Evolutionary conservation across 2,797 vertebrate genomes (phyloP), one percentile per base, ranked within the genome.

Genomic region (Girardinus metallicus): DNA sequence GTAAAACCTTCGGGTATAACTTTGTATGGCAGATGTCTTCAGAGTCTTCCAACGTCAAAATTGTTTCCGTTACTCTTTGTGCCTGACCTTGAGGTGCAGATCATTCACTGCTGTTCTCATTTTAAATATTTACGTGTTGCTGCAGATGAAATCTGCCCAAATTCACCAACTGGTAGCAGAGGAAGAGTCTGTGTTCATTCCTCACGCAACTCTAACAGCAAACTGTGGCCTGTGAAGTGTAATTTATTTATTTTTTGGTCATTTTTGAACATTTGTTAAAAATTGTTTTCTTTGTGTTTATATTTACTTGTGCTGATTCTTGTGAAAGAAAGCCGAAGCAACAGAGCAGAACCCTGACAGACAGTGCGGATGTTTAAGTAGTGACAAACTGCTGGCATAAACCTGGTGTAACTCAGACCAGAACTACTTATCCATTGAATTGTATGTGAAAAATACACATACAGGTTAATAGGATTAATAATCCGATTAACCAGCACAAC

Each of bases 401-500:
- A 34, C 29, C 29, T 31, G 29, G 29, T 62, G 57, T 34, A 18
- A 62, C 29, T 34, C 57, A 16, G 29, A 62, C 11, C 31, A 34
- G 13, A 62, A 31, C 29, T 62, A 10, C 10, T 57, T 57, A 13
- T 12, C 11, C 15, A 62, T 26, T 62, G 57, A 4, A 62, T 60
- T 60, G n/a, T 29, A 60, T 60, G 26, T 16, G 49, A 2, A 12
- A 44, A 44, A 44, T 44, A 44, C 43, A 44, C 11, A 44, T 44
- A 43, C 1, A 10, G 43, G 43, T 43, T 11, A 44, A 44, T 44
- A 1, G 10, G 43, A 44, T 44, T 44, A 44, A 12, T 44, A 44
- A 44, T 44, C 47, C 5, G 16, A 98, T 99, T 87, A 93, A n/a
- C n/a, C n/a, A 13, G 55, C 10, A 1, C 26, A 11, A 12, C 26